phyloP scores from a whole-genome alignment of 2,797 vertebrate species.

The Rhincodon typus region DNA sequence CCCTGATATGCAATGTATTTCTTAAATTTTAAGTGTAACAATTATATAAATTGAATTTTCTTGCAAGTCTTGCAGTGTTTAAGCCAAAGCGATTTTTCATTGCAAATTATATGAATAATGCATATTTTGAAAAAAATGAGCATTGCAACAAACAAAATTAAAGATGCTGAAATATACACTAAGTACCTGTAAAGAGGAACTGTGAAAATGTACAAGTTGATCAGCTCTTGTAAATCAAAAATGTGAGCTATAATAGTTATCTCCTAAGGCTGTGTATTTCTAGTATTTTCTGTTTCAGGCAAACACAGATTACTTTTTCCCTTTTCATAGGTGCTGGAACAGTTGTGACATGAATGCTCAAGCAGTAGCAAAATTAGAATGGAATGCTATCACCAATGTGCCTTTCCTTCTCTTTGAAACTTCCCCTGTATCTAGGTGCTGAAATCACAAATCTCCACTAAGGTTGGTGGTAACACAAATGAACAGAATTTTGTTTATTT shows the following conservation, averaged over 20 bases:
- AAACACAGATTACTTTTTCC: neutral
- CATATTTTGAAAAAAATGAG: too few species aligned
- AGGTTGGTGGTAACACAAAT: neutral
- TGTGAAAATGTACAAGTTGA: neutral
- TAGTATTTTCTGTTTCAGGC: neutral
- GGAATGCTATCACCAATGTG: neutral
- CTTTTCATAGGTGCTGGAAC: neutral
- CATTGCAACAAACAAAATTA: neutral
- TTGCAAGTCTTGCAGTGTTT: too few species aligned
- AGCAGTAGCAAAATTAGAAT: neutral
- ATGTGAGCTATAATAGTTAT: neutral
- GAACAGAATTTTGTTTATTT: neutral
- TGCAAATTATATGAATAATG: too few species aligned
- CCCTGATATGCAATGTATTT: neutral
- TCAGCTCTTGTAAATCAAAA: neutral
- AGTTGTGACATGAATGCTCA: neutral
- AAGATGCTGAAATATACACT: neutral
- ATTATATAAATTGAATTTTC: too few species aligned
- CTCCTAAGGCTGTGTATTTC: neutral
- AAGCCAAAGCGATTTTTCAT: too few species aligned
- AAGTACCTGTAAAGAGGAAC: neutral
- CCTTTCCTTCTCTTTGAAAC: neutral
- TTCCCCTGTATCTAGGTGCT: neutral
- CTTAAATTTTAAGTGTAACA: too few species aligned
- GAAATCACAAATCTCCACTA: neutral